These are phyloP conservation scores for Cyrtonyx montezumae DNA, from an alignment of 2,113 vertebrate species.

Conservation along the genomic window DNA sequence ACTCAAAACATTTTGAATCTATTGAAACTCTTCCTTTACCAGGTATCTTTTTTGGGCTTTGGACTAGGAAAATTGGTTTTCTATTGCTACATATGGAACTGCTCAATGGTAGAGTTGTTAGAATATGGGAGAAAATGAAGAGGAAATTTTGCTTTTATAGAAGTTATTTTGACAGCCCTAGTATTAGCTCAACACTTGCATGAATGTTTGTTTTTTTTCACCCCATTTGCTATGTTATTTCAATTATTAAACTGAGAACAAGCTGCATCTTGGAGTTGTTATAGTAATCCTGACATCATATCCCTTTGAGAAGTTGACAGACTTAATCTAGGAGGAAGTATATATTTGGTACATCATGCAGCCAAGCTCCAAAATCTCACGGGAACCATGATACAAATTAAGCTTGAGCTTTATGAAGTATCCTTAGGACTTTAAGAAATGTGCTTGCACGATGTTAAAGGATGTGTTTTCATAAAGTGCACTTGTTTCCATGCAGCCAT, in stretches of 20 bases:
- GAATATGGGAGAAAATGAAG: not conserved
- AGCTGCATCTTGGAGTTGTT: not conserved
- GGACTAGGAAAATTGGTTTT: not conserved
- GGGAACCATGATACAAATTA: not conserved
- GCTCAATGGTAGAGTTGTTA: not conserved
- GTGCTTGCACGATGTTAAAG: not conserved
- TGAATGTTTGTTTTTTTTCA: slow-evolving; percentile 19
- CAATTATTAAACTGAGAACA: not conserved
- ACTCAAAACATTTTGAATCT: not conserved
- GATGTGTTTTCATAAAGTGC: not conserved
- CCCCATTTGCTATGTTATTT: not conserved
- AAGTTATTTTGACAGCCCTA: not conserved
- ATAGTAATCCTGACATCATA: not conserved
- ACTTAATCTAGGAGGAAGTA: not conserved
- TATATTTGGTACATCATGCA: not conserved
- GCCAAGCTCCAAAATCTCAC: not conserved
- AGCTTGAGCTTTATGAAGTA: not conserved
- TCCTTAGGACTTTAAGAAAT: not conserved
- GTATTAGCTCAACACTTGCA: not conserved
- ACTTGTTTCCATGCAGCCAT: not conserved
- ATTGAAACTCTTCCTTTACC: not conserved
- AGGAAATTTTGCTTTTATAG: not conserved
- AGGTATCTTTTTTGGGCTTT: not conserved
- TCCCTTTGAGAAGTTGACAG: not conserved
- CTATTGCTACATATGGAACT: not conserved